phyloP scores from a whole-genome alignment of 2,113 vertebrate species.

The Periophthalmus modestus region DNA sequence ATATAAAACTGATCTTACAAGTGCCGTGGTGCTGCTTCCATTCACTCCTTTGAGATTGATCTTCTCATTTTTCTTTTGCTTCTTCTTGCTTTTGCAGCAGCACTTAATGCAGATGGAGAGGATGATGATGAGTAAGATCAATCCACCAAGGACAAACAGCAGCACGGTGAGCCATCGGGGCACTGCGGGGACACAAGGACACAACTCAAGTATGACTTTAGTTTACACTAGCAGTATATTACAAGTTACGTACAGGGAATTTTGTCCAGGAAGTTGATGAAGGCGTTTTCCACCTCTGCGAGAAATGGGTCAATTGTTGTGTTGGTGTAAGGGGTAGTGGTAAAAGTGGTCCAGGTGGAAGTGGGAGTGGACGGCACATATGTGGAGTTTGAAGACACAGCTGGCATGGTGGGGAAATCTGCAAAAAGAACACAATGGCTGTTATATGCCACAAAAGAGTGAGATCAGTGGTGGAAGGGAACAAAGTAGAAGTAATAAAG shows the following conservation, averaged over 20 bases:
- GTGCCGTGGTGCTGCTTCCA: constrained; percentile 62
- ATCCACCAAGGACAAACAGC: constrained; percentile 34
- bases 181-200: constrained; percentile 71
- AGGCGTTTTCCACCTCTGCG: not conserved
- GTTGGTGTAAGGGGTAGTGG: constrained; percentile 24
- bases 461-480: too few relatives aligned
- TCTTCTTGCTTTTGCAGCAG: constrained; percentile 75
- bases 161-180: constrained; percentile 79
- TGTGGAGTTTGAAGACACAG: not conserved
- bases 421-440: constrained; percentile 3
- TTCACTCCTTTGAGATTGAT: constrained; percentile 58
- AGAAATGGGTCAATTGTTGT: constrained; percentile 26
- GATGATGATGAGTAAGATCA: constrained; percentile 77
- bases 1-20: constrained; percentile 65
- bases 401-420: constrained; percentile 34
- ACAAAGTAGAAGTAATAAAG: too few relatives aligned
- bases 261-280: constrained; percentile 67
- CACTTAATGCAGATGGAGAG: constrained; percentile 80
- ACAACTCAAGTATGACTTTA: too few relatives aligned
- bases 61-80: constrained; percentile 72
- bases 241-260: constrained; percentile 78
- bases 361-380: too few relatives aligned
- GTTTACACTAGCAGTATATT: not conserved
- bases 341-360: not conserved
- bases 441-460: too few relatives aligned